Evolutionary conservation across 2,888 invertebrate species (phyloP).

Genomic region (Linhomoeus sp.): DNA sequence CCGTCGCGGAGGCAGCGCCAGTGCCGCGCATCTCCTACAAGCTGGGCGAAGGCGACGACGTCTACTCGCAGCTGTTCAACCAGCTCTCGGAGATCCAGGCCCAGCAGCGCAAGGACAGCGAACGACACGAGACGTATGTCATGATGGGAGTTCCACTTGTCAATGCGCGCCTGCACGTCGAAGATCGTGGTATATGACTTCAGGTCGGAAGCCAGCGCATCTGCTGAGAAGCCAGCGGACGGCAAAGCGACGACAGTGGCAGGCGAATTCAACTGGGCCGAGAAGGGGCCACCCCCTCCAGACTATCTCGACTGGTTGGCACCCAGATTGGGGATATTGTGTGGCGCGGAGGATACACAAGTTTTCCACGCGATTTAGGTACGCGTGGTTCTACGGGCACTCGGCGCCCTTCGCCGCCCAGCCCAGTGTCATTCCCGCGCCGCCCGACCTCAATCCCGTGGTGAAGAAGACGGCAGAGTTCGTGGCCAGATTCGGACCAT

Average conservation of each 20-base stretch:
- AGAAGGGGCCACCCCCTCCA: slow-evolving; percentile 4
- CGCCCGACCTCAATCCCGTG: slow-evolving; percentile 59
- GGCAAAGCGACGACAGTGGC: too few relatives aligned
- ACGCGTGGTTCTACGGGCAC: slow-evolving; percentile 7
- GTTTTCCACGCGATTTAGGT: too few relatives aligned
- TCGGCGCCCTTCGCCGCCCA: neutral
- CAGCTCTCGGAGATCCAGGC: slow-evolving; percentile 8
- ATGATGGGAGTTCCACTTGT: too few relatives aligned
- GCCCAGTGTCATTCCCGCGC: slow-evolving; percentile 38
- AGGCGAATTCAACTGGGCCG: too few relatives aligned
- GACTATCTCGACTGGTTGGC: slow-evolving; percentile 10
- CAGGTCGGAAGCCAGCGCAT: too few relatives aligned
- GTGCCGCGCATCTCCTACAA: neutral
- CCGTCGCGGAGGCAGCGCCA: neutral
- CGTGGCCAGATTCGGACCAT: slow-evolving; percentile 79
- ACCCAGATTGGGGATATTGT: too few relatives aligned
- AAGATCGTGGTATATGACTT: too few relatives aligned
- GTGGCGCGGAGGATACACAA: too few relatives aligned
- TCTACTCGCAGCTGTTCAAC: slow-evolving; percentile 19
- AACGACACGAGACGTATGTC: too few relatives aligned
- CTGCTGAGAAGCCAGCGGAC: too few relatives aligned
- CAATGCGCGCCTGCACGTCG: too few relatives aligned
- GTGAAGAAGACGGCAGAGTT: slow-evolving; percentile 92
- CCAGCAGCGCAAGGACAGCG: neutral
- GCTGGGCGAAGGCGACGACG: slow-evolving; percentile 12